Conservation (phyloP, 2,113 vertebrate genomes). For the Struthidea cinerea region DNA sequence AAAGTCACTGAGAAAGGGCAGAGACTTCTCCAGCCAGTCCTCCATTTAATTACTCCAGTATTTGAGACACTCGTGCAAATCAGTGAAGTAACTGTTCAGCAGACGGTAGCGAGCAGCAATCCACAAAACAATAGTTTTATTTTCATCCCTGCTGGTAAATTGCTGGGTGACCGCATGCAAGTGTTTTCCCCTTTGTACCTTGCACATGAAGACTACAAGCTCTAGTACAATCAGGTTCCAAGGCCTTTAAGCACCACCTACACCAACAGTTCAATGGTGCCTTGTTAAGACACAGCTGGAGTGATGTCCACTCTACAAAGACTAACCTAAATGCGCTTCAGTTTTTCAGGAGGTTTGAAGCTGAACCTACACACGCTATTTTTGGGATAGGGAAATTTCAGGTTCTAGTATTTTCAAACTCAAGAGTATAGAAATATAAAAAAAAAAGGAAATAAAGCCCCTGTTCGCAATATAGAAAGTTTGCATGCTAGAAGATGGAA, state of each 20-base stretch:
- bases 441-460: background rate
- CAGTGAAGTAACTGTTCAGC: background rate
- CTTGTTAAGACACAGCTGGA: background rate
- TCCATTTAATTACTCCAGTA: background rate
- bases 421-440: background rate
- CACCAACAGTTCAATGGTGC: background rate
- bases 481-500: background rate
- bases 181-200: background rate
- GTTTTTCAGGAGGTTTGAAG: background rate
- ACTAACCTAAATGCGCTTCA: background rate
- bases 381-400: background rate
- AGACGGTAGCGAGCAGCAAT: background rate
- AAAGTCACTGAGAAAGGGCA: background rate
- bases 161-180: background rate
- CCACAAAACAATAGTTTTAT: background rate
- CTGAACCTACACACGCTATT: background rate
- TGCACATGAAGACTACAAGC: background rate
- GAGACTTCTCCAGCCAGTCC: background rate
- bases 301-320: background rate
- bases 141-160: background rate
- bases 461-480: background rate
- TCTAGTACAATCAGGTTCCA: background rate
- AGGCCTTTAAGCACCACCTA: background rate
- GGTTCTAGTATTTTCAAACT: background rate
- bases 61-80: background rate